Percentiles rank a stretch among this genome's conserved stretches.
Evolutionary conservation across 1,140 invertebrate genomes (phyloP).

Genomic region (Gryon sp.): DNA sequence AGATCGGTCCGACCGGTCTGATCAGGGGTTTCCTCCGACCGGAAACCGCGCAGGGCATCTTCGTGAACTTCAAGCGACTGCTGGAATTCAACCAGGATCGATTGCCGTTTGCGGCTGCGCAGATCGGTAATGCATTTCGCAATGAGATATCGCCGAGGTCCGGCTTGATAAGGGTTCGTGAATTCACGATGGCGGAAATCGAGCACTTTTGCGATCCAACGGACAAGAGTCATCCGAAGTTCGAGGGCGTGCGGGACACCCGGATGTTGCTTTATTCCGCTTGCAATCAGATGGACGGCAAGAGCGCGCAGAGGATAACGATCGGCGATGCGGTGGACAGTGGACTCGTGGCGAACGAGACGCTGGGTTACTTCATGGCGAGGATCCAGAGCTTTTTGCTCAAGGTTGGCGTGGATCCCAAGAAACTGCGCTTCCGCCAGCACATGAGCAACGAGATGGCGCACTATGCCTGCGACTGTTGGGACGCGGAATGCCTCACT

Average conservation of each 20-base stretch:
- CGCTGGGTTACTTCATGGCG: constrained; percentile 98
- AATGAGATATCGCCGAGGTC: constrained; percentile 99
- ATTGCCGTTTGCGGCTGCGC: constrained; percentile 98
- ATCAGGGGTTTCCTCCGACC: constrained; percentile 97
- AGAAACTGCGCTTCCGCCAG: constrained; percentile 95
- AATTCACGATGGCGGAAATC: constrained; percentile 99
- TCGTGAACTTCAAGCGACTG: constrained; percentile 98
- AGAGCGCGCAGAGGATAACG: constrained; percentile 84
- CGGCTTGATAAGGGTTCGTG: constrained; percentile 95
- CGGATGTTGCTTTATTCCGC: constrained; percentile 93
- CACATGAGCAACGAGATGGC: constrained; percentile 99
- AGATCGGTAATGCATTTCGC: constrained; percentile 98
- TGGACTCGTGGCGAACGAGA: constrained; percentile 96
- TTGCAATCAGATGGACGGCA: constrained; percentile 97
- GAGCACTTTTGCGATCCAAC: constrained; percentile 99
- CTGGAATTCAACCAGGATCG: constrained; percentile 98
- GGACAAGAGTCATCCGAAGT: constrained; percentile 95
- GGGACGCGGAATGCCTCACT: constrained; percentile 98
- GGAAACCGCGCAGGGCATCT: constrained; percentile 99
- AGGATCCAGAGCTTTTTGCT: constrained; percentile 95
- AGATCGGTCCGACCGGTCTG: constrained; percentile 96
- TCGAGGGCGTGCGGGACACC: constrained; percentile 87
- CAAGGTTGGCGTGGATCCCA: constrained; percentile 92
- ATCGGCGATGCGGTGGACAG: constrained; percentile 89
- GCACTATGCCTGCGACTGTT: constrained; percentile 99